Evolutionary conservation across 2,888 invertebrate species (phyloP).

Genomic region (Rhingia rostrata): DNA sequence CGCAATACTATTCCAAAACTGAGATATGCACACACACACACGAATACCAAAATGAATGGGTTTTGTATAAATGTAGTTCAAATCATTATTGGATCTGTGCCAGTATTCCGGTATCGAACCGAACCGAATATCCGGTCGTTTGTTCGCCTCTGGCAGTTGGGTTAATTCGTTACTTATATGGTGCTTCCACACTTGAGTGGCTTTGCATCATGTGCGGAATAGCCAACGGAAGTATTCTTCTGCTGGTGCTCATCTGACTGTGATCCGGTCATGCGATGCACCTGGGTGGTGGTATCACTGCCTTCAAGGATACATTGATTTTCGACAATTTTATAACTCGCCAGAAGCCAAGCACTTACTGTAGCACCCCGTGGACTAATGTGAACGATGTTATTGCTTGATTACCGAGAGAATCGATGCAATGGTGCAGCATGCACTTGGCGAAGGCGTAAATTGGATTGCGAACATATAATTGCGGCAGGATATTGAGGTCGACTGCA

Average conservation of each 20-base stretch:
- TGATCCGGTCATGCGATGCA: slow-evolving; percentile 25
- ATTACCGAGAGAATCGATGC: slow-evolving; percentile 28
- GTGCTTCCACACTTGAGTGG: slow-evolving; percentile 66
- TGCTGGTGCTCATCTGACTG: slow-evolving; percentile 36
- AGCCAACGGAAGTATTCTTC: slow-evolving; percentile 48
- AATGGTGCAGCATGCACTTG: slow-evolving; percentile 21
- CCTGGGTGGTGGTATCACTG: neutral
- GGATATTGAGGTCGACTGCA: slow-evolving; percentile 6
- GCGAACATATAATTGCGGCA: slow-evolving; percentile 21
- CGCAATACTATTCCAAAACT: slow-evolving; percentile 11
- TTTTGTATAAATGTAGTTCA: slow-evolving; percentile 19
- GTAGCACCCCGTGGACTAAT: slow-evolving; percentile 3
- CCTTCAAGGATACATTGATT: slow-evolving; percentile 32
- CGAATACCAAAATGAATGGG: neutral
- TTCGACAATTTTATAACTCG: slow-evolving; percentile 33
- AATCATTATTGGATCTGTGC: slow-evolving; percentile 63
- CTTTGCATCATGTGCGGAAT: slow-evolving; percentile 57
- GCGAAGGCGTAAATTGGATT: slow-evolving; percentile 34
- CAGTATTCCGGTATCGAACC: slow-evolving; percentile 54
- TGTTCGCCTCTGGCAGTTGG: slow-evolving; percentile 48
- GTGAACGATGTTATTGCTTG: slow-evolving; percentile 32
- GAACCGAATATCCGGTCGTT: slow-evolving; percentile 61
- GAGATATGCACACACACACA: neutral
- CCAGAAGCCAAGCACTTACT: slow-evolving; percentile 30
- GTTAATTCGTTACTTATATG: slow-evolving; percentile 71